These are phyloP conservation scores for Molothrus aeneus DNA, from an alignment of 2,797 vertebrate genomes.

Conservation along the genomic window DNA sequence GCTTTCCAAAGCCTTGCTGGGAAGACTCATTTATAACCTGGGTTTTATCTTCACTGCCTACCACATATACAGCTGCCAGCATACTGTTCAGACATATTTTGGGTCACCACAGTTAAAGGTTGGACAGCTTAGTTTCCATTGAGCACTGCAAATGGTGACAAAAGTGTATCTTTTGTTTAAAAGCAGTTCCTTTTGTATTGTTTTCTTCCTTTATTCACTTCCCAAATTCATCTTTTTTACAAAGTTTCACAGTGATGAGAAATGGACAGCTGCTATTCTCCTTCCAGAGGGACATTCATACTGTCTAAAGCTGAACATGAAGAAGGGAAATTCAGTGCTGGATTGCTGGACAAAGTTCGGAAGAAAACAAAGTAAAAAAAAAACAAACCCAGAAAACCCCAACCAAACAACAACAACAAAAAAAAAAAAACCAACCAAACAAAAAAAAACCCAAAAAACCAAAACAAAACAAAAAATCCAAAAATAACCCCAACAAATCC, in stretches of 20 bases:
- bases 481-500: neutral
- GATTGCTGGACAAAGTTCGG: neutral
- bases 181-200: neutral
- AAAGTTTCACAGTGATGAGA: neutral
- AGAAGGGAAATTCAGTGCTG: neutral
- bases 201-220: neutral
- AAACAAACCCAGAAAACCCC: too few relatives aligned
- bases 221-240: neutral
- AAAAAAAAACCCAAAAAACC: neutral
- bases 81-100: fast-evolving
- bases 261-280: neutral
- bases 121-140: neutral
- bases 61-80: neutral
- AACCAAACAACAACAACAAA: neutral
- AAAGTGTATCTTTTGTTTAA: neutral
- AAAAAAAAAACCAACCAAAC: neutral
- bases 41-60: neutral
- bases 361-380: neutral
- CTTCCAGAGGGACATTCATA: neutral
- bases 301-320: neutral
- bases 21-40: neutral
- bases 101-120: fast-evolving
- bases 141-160: neutral
- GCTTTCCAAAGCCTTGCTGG: neutral
- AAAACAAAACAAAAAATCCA: too few relatives aligned